phyloP scores from a whole-genome alignment of 1,140 invertebrate genomes.

The Ceratina australensis region DNA sequence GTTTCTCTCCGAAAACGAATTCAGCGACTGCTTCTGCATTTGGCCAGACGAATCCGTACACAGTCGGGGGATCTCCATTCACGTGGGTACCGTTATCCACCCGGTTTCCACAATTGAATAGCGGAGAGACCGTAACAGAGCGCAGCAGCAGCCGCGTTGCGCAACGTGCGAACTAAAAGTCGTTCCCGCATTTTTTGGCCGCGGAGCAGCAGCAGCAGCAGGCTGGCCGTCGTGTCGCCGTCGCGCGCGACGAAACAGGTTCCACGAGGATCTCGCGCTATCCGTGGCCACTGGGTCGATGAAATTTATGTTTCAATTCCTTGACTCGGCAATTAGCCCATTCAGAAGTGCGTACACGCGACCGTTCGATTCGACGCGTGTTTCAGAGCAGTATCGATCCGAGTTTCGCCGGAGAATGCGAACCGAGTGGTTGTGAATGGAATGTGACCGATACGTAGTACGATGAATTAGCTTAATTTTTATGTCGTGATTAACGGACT shows the following conservation, averaged over 20 bases:
- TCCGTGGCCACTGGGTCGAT: not conserved
- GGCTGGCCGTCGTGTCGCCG: not conserved
- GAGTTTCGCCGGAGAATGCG: not conserved
- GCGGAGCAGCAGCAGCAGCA: too few species aligned
- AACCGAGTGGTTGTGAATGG: not conserved
- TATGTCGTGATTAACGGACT: not conserved
- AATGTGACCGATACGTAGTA: not conserved
- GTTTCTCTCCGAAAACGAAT: not conserved
- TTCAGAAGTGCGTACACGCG: slow-evolving; percentile 11
- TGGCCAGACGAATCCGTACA: not conserved
- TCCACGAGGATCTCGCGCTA: not conserved
- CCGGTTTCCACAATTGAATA: slow-evolving; percentile 41
- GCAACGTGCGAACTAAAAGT: slow-evolving; percentile 27
- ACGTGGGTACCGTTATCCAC: slow-evolving; percentile 33
- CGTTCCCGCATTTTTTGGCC: slow-evolving; percentile 24
- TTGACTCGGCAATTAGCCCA: slow-evolving; percentile 11
- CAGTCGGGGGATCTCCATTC: slow-evolving; percentile 31
- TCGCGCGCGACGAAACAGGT: slow-evolving; percentile 4
- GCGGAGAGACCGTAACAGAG: not conserved
- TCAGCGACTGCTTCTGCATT: too few species aligned
- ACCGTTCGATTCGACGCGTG: not conserved
- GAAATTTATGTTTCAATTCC: slow-evolving; percentile 18
- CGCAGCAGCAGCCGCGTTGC: slow-evolving; percentile 2
- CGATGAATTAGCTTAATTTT: not conserved
- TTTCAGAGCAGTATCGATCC: not conserved